Percentiles rank a stretch among this genome's conserved stretches.
Conservation (phyloP, 1,140 invertebrate species). For the Drosophila neocordata region DNA sequence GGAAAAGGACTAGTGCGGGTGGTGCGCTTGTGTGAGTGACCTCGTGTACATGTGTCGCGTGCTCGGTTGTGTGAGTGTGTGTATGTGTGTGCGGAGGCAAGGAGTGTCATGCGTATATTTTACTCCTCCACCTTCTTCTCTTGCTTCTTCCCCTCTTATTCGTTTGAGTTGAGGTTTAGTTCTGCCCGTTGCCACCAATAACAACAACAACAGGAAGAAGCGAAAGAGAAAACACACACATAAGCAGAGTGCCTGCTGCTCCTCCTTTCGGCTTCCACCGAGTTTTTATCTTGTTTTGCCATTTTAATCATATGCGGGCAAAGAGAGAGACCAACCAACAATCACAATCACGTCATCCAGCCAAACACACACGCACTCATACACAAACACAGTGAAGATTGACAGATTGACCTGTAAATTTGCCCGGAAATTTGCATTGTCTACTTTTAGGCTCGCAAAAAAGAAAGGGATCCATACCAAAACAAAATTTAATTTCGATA, state of each 20-base stretch:
- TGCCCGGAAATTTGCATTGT: background rate
- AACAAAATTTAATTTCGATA: background rate
- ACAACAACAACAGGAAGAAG: conserved; percentile 36
- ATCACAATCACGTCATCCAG: conserved; percentile 80
- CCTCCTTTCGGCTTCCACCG: conserved; percentile 66
- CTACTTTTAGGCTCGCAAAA: conserved; percentile 5
- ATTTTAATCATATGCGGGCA: conserved; percentile 80
- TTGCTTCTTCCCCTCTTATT: background rate
- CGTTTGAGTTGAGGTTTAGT: conserved; percentile 14
- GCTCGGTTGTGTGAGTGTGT: conserved; percentile 47
- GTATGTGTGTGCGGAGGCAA: conserved; percentile 61
- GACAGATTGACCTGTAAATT: background rate
- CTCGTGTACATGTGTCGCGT: conserved; percentile 74
- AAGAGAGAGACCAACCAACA: conserved; percentile 51
- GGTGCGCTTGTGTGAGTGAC: conserved; percentile 68
- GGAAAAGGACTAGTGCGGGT: conserved; percentile 34
- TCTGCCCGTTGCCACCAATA: conserved; percentile 48
- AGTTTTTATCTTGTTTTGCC: conserved; percentile 79
- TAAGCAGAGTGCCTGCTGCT: conserved; percentile 19
- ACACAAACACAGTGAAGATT: conserved; percentile 44
- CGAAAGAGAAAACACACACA: conserved; percentile 16
- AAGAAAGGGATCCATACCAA: background rate
- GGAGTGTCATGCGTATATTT: conserved; percentile 80
- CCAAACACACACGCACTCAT: conserved; percentile 36
- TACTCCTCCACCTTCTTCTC: conserved; percentile 26